These are phyloP conservation scores for Lycaon pictus DNA, from an alignment of 2,113 vertebrate genomes.

Conservation along the genomic window DNA sequence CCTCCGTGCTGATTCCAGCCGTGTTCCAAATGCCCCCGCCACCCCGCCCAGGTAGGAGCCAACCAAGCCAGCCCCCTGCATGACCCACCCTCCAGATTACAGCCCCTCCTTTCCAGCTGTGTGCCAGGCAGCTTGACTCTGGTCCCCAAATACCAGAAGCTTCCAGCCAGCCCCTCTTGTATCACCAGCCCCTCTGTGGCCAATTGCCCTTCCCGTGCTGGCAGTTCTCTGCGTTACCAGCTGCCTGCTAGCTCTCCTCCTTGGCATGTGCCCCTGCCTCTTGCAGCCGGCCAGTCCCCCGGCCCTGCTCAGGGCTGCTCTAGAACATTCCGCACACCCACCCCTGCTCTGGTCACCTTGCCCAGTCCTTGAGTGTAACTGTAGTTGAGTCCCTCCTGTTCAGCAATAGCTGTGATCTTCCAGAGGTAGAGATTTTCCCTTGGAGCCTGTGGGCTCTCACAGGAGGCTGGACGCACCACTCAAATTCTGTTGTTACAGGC, in stretches of 20 bases:
- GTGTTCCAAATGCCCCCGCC: not conserved
- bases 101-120: not conserved
- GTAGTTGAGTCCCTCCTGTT: no score
- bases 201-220: not conserved
- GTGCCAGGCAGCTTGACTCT: no score
- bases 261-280: no score
- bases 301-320: no score
- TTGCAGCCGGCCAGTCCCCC: not conserved
- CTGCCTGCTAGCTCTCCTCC: not conserved
- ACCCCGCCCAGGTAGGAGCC: no score
- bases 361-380: not conserved
- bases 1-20: not conserved
- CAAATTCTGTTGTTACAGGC: not conserved
- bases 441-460: not conserved
- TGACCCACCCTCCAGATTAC: not conserved
- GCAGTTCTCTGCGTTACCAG: not conserved
- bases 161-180: not conserved
- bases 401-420: not conserved
- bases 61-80: no score
- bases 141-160: not conserved
- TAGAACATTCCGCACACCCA: no score
- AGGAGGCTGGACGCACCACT: not conserved
- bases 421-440: not conserved
- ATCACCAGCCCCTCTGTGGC: not conserved
- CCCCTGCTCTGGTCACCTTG: not conserved